Conservation (phyloP, 2,888 invertebrate species). For the Homarus gammarus region DNA sequence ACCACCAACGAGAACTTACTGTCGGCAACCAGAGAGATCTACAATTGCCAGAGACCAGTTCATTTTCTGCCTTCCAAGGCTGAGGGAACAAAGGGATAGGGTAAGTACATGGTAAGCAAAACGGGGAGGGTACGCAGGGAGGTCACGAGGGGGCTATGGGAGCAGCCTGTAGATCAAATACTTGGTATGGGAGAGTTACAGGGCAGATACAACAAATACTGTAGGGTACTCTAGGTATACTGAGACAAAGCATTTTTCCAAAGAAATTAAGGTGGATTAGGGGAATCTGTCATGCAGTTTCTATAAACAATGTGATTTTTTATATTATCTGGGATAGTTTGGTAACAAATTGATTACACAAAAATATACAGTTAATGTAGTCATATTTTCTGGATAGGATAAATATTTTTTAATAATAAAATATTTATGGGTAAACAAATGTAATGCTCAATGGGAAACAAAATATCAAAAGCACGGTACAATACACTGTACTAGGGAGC, state of each 20-base stretch:
- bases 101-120: not conserved
- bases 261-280: not conserved
- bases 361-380: no score
- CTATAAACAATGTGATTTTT: not conserved
- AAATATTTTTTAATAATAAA: no score
- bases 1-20: constrained; percentile 34
- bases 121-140: not conserved
- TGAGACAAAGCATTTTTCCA: not conserved
- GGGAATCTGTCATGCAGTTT: not conserved
- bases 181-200: not conserved
- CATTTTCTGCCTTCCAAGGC: constrained; percentile 58
- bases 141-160: not conserved
- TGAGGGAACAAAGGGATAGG: constrained; percentile 52
- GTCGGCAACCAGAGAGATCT: constrained; percentile 50
- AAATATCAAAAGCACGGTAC: no score
- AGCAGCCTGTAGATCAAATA: not conserved
- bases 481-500: not conserved
- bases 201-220: not conserved
- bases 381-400: no score
- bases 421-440: no score
- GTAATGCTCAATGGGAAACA: no score
- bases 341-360: no score
- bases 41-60: constrained; percentile 37
- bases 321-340: no score
- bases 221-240: not conserved